Base-by-base conservation (phyloP, 2,113 vertebrate genomes). In the Sander vitreus region DNA sequence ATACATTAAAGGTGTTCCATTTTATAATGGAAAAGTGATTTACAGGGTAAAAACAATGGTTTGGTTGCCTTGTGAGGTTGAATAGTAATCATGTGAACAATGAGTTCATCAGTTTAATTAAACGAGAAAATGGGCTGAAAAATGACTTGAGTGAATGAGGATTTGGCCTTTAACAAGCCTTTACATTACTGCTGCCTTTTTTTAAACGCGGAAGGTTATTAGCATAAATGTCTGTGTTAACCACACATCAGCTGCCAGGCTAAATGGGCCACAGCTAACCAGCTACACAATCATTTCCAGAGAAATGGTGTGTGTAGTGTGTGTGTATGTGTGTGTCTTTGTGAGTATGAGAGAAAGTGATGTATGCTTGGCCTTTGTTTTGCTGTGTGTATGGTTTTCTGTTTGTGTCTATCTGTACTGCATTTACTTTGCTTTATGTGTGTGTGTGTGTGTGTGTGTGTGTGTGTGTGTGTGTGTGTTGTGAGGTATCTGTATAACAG, bases 211-310 rank as follows among this genome's bases (percentile, higher is more conserved):
- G 57, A 45, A 21, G 84, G 66, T 85, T 89, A 93, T 94, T 94
- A 92, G 90, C 90, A 93, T 92, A 92, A 92, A 91, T 84, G 88
- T 91, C 87, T 90, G 87, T 85, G 87, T 91, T 94, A 94, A 93
- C 83, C 83, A 87, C 93, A 88, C 93, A 89, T 90, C 85, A 91
- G 87, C 91, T 88, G 88, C 88, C 82, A 87, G 83, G 82, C 82
- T 90, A 91, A 91, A 94, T 93, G 89, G 82, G 81, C 86, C 86
- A 83, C 85, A 62, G 90, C 87, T 85, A 88, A 87, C 65, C 76
- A 84, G 85, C 84, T 81, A 86, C 78, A 69, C 76, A 76, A 62
- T 84, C 81, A 89, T 84, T 80, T 81, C 63, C 73, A 70, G 71
- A 78, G 23, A 84, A 81, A 89, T 83, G 77, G 60, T 73, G 73